Evolutionary conservation across 1,140 invertebrate genomes (phyloP).

Genomic region (Bursaphelenchus mucronatus): DNA sequence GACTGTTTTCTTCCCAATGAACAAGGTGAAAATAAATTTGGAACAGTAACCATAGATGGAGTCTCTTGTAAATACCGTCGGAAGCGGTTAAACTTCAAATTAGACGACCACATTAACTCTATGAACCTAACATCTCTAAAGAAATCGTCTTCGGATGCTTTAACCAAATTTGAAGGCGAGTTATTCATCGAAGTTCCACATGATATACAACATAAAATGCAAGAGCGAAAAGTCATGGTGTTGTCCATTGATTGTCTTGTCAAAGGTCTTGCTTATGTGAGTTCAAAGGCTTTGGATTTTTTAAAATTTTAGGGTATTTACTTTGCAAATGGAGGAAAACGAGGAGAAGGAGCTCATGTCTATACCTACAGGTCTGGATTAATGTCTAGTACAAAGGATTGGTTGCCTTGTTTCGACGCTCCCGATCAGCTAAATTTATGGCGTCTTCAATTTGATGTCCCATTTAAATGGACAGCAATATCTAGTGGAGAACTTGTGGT

Average conservation of each 20-base stretch:
- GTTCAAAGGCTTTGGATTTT: conserved; percentile 1
- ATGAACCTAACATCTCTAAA: conserved; percentile 33
- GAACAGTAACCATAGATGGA: conserved; percentile 33
- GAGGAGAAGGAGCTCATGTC: conserved; percentile 30
- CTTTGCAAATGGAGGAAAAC: conserved; percentile 23
- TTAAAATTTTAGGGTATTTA: conserved; percentile 41
- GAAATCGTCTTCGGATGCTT: conserved; percentile 11
- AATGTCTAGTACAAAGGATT: conserved; percentile 41
- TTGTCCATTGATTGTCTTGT: conserved; percentile 34
- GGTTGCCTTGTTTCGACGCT: conserved; percentile 45
- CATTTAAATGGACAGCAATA: conserved; percentile 28
- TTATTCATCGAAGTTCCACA: conserved; percentile 34
- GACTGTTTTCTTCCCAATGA: conserved; percentile 42
- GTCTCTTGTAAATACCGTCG: conserved; percentile 30
- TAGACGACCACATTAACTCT: conserved; percentile 22
- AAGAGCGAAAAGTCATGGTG: conserved; percentile 22
- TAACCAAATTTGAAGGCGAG: conserved; percentile 25
- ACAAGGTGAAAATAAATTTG: conserved; percentile 22
- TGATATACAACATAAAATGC: conserved; percentile 16
- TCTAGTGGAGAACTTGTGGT: conserved; percentile 41
- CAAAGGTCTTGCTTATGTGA: conserved; percentile 29
- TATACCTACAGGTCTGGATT: conserved; percentile 42
- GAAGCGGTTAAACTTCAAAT: conserved; percentile 11
- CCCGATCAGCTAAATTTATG: conserved; percentile 39
- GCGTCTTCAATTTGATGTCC: conserved; percentile 35